Conservation (phyloP, 2,797 vertebrate species). For the Echiichthys vipera region DNA sequence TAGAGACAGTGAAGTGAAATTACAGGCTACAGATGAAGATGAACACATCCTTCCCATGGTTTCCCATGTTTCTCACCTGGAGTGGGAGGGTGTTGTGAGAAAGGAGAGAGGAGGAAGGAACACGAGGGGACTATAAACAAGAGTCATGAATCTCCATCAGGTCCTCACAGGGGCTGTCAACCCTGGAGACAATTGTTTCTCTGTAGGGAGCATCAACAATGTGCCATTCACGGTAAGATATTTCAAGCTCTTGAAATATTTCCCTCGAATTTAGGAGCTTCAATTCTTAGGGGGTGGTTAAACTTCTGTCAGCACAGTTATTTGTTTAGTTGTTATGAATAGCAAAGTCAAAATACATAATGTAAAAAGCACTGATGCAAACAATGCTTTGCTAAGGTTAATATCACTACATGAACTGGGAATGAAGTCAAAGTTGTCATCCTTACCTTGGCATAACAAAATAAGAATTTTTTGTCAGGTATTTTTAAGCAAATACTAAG, state of each 20-base stretch:
- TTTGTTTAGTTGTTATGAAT: background rate
- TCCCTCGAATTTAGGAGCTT: constrained; percentile 16
- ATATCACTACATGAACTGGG: background rate
- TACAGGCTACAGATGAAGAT: constrained; percentile 46
- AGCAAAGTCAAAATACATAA: background rate
- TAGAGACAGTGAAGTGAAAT: constrained; percentile 34
- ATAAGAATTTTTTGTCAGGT: no score
- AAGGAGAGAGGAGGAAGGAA: constrained; percentile 42
- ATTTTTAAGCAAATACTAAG: no score
- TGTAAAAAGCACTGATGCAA: background rate
- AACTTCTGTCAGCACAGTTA: constrained; percentile 17
- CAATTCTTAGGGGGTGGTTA: constrained; percentile 4
- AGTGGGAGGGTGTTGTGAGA: constrained; percentile 62
- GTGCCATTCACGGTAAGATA: constrained; percentile 94
- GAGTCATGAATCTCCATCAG: constrained; percentile 96
- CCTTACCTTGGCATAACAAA: no score
- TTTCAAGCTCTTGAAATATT: constrained; percentile 57
- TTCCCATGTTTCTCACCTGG: constrained; percentile 61
- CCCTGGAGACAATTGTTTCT: constrained; percentile 96
- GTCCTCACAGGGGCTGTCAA: constrained; percentile 98
- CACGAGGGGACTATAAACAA: constrained; percentile 39
- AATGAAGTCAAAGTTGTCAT: no score
- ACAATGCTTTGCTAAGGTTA: constrained; percentile 1
- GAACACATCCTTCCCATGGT: constrained; percentile 61
- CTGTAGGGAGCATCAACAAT: constrained; percentile 90